Evolutionary conservation across 2,797 vertebrate species (phyloP), one percentile per base, ranked within the genome.

Genomic region (Scyliorhinus canicula): DNA sequence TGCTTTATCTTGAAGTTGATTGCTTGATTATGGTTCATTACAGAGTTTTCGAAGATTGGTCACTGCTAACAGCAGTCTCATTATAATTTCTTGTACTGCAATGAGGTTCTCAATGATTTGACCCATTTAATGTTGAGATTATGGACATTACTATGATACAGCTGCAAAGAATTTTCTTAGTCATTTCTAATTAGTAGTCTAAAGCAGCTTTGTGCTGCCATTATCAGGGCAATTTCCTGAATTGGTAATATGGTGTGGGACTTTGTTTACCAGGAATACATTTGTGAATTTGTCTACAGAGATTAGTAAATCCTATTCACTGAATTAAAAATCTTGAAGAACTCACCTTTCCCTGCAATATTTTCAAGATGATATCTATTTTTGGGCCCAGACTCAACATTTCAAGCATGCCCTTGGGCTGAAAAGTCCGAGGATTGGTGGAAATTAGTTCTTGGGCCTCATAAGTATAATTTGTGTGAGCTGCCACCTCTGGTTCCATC

Each of bases 1-100:
- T 85, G 12, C 4, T 60, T 88, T 57, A 88, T 31, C 85, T 60
- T 57, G 52, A 88, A 35, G 26, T n/a, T 6, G 31, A n/a, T 88
- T 88, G 14, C 52, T 88, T 88, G 52, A 88, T 88, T 57, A 19
- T 57, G 85, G 85, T 19, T 60, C 52, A 88, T 88, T 88, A 88
- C 12, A 5, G 52, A 88, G 28, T 60, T 57, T 12, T 88, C 35
- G 55, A 57, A n/a, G 52, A 88, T 88, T 88, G 55, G 85, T n/a
- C 85, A 60, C 85, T 88, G 85, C 85, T 52, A 88, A 21, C 85
- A 16, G 9, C 35, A 88, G 52, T 21, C 31, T 88, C 52, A 88
- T 57, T 88, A 57, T 19, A 35, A 60, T 12, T 57, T 88, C 55
- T 60, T 57, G 31, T 88, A 57, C 85, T 60, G 31, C 85, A 88